phyloP scores from a whole-genome alignment of 2,888 invertebrate species.

The Argyra leucocephala region DNA sequence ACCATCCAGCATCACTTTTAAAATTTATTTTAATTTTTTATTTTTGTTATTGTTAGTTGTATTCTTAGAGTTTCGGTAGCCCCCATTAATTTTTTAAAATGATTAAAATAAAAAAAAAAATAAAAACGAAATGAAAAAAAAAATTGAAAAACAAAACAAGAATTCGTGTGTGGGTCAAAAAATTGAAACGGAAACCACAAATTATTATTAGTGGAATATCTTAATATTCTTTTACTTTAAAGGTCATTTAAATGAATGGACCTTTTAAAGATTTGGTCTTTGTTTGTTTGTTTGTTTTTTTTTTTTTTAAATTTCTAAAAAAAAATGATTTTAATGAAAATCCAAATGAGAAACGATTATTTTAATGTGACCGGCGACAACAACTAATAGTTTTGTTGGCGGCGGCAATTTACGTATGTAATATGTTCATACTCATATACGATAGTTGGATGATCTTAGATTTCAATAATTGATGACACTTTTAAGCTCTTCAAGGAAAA shows the following conservation, averaged over 20 bases:
- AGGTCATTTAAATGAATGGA: not conserved
- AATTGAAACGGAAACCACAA: not conserved
- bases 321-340: not conserved
- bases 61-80: not conserved
- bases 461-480: too few relatives aligned
- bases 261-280: not conserved
- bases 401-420: too few relatives aligned
- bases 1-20: not conserved
- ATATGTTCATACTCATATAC: too few relatives aligned
- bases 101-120: too few relatives aligned
- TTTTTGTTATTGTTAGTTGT: not conserved
- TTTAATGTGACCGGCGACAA: not conserved
- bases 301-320: too few relatives aligned
- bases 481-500: too few relatives aligned
- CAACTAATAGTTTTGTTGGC: not conserved
- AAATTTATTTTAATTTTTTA: not conserved
- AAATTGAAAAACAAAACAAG: too few relatives aligned
- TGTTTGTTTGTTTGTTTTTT: too few relatives aligned
- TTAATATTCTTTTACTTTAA: not conserved
- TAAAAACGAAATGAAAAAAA: too few relatives aligned
- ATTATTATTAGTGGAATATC: slow-evolving; percentile 1
- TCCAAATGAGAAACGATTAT: not conserved
- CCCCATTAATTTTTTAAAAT: not conserved
- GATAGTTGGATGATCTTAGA: too few relatives aligned
- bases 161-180: slow-evolving; percentile 1